Conservation (phyloP, 2,888 invertebrate genomes). For the Morinoia aosen region DNA sequence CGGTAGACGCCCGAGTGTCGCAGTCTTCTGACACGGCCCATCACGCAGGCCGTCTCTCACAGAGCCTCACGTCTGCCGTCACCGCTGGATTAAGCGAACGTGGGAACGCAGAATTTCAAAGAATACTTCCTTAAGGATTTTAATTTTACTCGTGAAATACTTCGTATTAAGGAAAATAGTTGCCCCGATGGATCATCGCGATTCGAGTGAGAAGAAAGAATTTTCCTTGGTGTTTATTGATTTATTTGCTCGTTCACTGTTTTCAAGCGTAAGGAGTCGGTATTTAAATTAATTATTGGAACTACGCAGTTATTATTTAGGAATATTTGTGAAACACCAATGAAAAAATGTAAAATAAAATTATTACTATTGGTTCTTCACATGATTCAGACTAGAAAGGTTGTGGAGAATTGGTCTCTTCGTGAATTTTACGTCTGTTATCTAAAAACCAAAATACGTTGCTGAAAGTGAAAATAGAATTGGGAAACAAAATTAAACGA, state of each 20-base stretch:
- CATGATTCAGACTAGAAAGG: background rate
- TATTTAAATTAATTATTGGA: background rate
- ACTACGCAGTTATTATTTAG: too few relatives aligned
- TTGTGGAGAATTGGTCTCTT: background rate
- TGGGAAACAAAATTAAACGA: too few relatives aligned
- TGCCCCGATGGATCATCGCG: background rate
- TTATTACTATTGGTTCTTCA: background rate
- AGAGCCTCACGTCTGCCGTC: background rate
- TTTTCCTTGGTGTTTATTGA: background rate
- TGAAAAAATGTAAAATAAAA: background rate
- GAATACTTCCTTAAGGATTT: background rate
- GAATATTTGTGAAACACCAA: too few relatives aligned
- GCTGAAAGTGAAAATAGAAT: background rate
- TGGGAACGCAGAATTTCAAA: background rate
- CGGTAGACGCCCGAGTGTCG: too few relatives aligned
- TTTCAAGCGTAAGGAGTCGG: background rate
- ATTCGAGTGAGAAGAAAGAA: background rate
- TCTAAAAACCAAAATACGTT: background rate
- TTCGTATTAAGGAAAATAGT: background rate
- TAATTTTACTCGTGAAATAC: background rate
- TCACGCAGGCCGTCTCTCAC: background rate
- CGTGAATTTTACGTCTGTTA: background rate
- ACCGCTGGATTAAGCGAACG: background rate
- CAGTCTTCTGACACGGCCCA: background rate
- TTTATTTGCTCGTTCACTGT: too few relatives aligned